Conservation (phyloP, 2,113 vertebrate genomes). For the Otolemur garnettii region DNA sequence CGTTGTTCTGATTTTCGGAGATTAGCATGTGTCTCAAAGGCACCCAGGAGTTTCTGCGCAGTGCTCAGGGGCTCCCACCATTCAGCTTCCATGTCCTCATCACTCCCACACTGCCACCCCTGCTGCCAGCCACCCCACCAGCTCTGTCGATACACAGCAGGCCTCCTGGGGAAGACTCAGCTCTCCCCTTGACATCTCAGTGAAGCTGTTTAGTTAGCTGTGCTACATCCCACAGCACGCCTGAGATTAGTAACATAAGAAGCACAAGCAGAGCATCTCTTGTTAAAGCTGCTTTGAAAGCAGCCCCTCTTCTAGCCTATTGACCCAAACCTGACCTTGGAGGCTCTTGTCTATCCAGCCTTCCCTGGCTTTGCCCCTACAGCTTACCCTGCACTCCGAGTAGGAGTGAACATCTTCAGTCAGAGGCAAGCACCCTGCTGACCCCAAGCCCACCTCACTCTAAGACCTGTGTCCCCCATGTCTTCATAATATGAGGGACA, state of each 20-base stretch:
- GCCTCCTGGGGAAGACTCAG: too few species aligned
- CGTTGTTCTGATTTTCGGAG: not conserved
- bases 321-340: not conserved
- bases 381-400: not conserved
- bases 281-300: not conserved
- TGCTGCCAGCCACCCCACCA: not conserved
- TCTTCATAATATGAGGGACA: not conserved
- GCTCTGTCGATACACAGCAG: not conserved
- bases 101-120: too few species aligned
- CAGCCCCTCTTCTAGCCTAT: not conserved
- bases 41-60: not conserved
- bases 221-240: not conserved
- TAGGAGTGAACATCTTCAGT: not conserved
- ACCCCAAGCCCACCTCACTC: not conserved
- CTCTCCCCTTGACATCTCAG: not conserved
- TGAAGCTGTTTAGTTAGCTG: not conserved
- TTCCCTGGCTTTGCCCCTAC: not conserved
- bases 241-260: not conserved
- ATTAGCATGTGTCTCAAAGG: not conserved
- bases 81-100: not conserved
- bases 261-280: not conserved
- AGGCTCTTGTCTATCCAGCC: not conserved
- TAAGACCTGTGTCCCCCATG: accelerated
- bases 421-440: not conserved
- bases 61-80: not conserved